Evolutionary conservation across 2,797 vertebrate genomes (phyloP).

Genomic region (Eutrigla gurnardus): DNA sequence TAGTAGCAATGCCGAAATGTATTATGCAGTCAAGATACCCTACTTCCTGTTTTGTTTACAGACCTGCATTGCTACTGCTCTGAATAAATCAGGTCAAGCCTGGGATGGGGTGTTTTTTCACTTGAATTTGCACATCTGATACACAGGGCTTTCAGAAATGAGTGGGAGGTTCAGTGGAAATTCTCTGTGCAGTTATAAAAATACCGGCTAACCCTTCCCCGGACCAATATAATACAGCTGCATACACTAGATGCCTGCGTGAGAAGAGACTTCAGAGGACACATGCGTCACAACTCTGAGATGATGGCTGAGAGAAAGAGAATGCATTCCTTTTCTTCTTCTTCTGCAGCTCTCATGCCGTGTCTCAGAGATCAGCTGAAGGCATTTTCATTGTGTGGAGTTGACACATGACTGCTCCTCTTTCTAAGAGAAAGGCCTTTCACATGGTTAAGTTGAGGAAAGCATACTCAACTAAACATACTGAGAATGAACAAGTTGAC

Average conservation of each 20-base stretch:
- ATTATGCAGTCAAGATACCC: constrained; percentile 14
- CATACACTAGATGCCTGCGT: constrained; percentile 27
- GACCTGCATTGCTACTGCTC: constrained; percentile 40
- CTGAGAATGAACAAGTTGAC: not conserved
- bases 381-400: constrained; percentile 39
- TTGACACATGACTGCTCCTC: constrained; percentile 29
- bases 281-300: constrained; percentile 35
- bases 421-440: constrained; percentile 31
- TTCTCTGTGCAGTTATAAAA: constrained; percentile 60
- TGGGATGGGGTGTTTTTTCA: constrained; percentile 29
- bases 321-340: constrained; percentile 29
- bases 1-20: constrained; percentile 20
- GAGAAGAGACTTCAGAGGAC: constrained; percentile 44
- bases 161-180: constrained; percentile 52
- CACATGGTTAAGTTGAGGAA: not conserved
- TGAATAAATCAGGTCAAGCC: constrained; percentile 55
- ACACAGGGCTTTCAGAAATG: constrained; percentile 25
- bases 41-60: constrained; percentile 50
- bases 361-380: constrained; percentile 44
- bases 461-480: not conserved
- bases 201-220: constrained; percentile 51
- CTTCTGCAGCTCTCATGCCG: constrained; percentile 30
- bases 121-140: constrained; percentile 53
- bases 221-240: constrained; percentile 42
- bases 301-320: constrained; percentile 29